phyloP scores from a whole-genome alignment of 2,888 invertebrate genomes.

The Drosophila villosipedis region DNA sequence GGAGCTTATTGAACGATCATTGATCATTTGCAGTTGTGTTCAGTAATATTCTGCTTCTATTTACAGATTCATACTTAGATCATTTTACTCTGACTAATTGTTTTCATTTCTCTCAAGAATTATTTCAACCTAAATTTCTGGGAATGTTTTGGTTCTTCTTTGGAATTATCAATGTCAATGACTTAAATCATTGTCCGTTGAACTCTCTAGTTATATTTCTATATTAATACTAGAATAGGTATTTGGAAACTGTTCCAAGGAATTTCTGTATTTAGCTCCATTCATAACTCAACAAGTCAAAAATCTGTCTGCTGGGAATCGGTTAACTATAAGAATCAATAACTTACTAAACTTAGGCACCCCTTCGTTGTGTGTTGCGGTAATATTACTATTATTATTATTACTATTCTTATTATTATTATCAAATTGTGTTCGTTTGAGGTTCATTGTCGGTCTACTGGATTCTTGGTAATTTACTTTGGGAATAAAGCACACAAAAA shows the following conservation, averaged over 20 bases:
- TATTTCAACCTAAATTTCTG: neutral
- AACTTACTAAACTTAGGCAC: conserved; percentile 34
- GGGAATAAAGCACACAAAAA: conserved; percentile 67
- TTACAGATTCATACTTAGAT: neutral
- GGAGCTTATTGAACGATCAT: neutral
- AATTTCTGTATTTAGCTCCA: neutral
- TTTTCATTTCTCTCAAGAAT: neutral
- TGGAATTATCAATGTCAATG: neutral
- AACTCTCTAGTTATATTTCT: neutral
- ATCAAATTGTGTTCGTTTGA: conserved; percentile 70
- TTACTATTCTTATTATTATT: neutral
- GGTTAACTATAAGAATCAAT: conserved; percentile 35
- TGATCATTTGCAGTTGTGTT: neutral
- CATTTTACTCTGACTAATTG: neutral
- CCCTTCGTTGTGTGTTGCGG: conserved; percentile 50
- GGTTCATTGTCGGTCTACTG: conserved; percentile 57
- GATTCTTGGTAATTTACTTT: conserved; percentile 68
- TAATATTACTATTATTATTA: conserved; percentile 14
- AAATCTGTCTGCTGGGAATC: conserved; percentile 17
- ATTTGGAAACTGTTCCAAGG: neutral
- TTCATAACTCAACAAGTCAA: neutral
- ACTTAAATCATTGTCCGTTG: neutral
- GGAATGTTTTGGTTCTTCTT: neutral
- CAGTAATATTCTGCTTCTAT: neutral
- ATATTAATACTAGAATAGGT: neutral